These are phyloP conservation scores for Bothrops jararaca DNA, from an alignment of 2,113 vertebrate species.

Conservation along the genomic window DNA sequence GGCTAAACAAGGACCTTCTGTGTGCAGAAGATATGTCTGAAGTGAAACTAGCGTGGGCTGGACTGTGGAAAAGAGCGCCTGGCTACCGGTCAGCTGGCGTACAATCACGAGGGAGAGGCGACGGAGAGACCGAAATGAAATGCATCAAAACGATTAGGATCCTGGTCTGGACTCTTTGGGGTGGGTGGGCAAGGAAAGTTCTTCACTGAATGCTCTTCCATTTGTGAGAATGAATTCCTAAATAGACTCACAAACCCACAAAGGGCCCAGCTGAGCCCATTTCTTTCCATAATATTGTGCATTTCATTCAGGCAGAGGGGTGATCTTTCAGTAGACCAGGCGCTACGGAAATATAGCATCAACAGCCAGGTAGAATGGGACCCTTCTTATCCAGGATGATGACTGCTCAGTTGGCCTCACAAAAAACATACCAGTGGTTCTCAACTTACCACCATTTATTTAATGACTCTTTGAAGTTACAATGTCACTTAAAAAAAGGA, in stretches of 20 bases:
- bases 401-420: no score
- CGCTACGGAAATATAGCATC: neutral
- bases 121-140: neutral
- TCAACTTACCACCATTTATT: no score
- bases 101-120: neutral
- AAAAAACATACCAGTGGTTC: no score
- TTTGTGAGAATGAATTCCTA: neutral
- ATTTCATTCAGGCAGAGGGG: neutral
- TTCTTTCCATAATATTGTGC: neutral
- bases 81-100: conserved; percentile 31
- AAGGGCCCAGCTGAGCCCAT: neutral
- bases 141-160: neutral
- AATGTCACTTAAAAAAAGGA: no score
- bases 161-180: neutral
- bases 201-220: neutral
- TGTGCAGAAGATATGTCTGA: conserved; percentile 61
- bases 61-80: neutral
- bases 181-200: neutral
- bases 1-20: conserved; percentile 74
- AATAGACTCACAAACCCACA: neutral
- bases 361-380: no score
- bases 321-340: neutral
- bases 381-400: no score
- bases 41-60: conserved; percentile 43
- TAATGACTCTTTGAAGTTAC: no score